Evolutionary conservation across 2,113 vertebrate species (phyloP).

Genomic region (Myrmophylax atrothorax): DNA sequence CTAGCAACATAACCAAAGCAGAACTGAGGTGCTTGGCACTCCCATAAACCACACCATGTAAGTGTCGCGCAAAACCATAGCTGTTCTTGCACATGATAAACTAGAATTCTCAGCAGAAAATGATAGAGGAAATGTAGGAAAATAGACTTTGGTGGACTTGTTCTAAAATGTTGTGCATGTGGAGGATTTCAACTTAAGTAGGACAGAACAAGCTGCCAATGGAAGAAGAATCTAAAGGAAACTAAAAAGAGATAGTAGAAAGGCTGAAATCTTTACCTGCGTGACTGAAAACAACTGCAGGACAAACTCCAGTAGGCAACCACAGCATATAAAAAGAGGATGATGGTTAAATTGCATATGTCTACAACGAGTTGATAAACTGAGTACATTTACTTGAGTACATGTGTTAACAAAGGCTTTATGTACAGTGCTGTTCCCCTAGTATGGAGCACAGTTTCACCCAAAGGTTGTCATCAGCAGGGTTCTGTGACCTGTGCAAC

Average conservation of each 20-base stretch:
- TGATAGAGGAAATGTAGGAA: background rate
- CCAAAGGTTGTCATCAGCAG: background rate
- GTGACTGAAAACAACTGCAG: background rate
- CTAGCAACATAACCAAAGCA: background rate
- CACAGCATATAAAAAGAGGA: background rate
- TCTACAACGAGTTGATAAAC: background rate
- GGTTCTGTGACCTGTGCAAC: background rate
- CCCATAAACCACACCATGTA: background rate
- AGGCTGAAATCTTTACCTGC: background rate
- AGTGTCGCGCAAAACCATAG: background rate
- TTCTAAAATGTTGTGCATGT: background rate
- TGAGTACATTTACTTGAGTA: background rate
- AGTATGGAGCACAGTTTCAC: background rate
- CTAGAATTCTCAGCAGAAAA: background rate
- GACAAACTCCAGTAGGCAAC: background rate
- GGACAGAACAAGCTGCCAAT: background rate
- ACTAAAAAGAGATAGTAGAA: background rate
- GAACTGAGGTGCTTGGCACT: rapidly evolving
- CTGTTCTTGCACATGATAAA: background rate
- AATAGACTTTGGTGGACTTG: background rate
- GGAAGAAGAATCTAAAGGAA: background rate
- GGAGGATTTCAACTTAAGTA: background rate
- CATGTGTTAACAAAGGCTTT: background rate
- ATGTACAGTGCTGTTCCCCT: background rate
- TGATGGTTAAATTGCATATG: background rate